Percentiles rank a stretch among this genome's conserved stretches.
These are phyloP conservation scores for Melanotaenia duboulayi DNA, from an alignment of 2,113 vertebrate genomes.

Conservation along the genomic window DNA sequence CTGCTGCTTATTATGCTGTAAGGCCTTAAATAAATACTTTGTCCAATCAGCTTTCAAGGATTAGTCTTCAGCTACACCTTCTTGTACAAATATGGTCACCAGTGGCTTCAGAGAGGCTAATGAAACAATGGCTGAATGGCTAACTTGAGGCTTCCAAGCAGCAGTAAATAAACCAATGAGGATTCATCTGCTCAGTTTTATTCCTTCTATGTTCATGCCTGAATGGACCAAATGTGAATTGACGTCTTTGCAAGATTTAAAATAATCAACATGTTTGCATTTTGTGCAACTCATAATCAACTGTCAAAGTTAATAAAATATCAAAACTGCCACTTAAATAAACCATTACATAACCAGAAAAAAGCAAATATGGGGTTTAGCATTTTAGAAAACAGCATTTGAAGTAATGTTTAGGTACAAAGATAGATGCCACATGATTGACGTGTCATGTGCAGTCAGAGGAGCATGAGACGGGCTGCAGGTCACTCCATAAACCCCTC, in stretches of 20 bases:
- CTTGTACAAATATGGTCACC: too few relatives aligned
- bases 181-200: too few relatives aligned
- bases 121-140: background rate
- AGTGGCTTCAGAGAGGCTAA: too few relatives aligned
- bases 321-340: background rate
- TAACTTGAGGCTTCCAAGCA: background rate
- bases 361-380: background rate
- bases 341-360: conserved; percentile 1
- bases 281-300: background rate
- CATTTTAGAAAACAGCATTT: conserved; percentile 1
- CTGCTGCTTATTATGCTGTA: too few relatives aligned
- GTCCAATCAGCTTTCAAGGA: too few relatives aligned
- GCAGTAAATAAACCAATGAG: background rate
- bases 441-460: conserved; percentile 45
- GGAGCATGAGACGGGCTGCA: conserved; percentile 56
- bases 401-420: background rate
- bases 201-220: too few relatives aligned
- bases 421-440: conserved; percentile 42
- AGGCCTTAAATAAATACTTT: too few relatives aligned
- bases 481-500: conserved; percentile 71
- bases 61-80: too few relatives aligned
- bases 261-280: too few relatives aligned
- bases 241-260: too few relatives aligned
- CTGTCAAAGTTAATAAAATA: conserved; percentile 3
- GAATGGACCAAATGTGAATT: too few relatives aligned